Evolutionary conservation across 2,888 invertebrate species (phyloP), one percentile per base, ranked within the genome.

Genomic region (Chouioia cunea): DNA sequence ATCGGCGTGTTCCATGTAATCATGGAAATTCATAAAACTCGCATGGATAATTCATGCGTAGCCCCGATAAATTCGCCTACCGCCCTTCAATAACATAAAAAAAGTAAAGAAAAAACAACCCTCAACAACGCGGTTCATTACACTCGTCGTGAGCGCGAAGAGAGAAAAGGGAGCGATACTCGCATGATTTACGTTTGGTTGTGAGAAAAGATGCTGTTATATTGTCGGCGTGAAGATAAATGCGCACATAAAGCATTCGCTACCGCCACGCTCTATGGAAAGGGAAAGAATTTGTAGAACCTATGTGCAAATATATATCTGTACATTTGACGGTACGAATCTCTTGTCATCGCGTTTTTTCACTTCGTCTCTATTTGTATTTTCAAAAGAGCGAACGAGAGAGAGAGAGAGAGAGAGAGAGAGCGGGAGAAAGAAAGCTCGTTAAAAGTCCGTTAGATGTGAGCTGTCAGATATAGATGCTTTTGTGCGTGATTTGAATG

Each of bases 401-500:
- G 27, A 27, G 18, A 22, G 23, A 47, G 16, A 44, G 52, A 48
- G 20, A 50, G 15, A 48, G n/a, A n/a, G n/a, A n/a, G n/a, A n/a
- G n/a, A n/a, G n/a, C 77, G 65, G 77, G 74, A 71, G 74, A 83
- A 83, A 83, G 83, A 83, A 83, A 82, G 83, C 80, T 83, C 82
- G 83, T 83, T 83, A 81, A 83, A 83, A 83, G 82, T 83, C 82
- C 83, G 83, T 83, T 83, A 83, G 83, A 84, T 83, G 77, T 78
- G 81, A 27, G 77, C 78, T 81, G 83, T 81, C 83, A 83, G 83
- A 83, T 83, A 83, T 80, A 79, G 81, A 81, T 80, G 80, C 81
- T 73, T 84, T 84, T 84, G 83, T 83, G 82, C 82, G 82, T 83
- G 83, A 83, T 83, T 83, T 82, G 83, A 83, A 83, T 83, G 83